A percentile compares a stretch with the other conserved stretches of the same genome.
These are phyloP conservation scores for Protodeltote pygarga DNA, from an alignment of 2,888 invertebrate genomes.

Conservation along the genomic window DNA sequence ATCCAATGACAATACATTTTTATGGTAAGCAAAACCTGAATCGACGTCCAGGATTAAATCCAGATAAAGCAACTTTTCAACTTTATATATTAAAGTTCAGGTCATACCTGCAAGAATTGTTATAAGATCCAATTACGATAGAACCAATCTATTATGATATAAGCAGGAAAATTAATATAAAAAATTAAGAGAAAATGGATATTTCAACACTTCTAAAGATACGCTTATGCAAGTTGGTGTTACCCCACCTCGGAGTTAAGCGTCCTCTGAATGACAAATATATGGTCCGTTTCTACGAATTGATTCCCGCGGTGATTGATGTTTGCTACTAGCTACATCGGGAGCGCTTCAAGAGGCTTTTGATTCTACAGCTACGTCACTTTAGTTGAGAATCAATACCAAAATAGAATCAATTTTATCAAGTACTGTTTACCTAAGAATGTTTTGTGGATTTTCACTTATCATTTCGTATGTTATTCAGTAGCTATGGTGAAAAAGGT, in stretches of 20 bases:
- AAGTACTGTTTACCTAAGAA: not conserved
- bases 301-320: slow-evolving; percentile 57
- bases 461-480: not conserved
- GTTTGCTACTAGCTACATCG: slow-evolving; percentile 43
- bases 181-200: too few relatives aligned
- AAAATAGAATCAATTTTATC: slow-evolving; percentile 22
- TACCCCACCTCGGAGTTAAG: slow-evolving; percentile 17
- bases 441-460: slow-evolving; percentile 9
- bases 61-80: too few relatives aligned
- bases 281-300: slow-evolving; percentile 46
- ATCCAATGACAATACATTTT: too few relatives aligned
- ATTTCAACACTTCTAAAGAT: not conserved
- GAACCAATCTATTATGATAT: too few relatives aligned
- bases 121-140: too few relatives aligned
- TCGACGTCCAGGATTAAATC: too few relatives aligned
- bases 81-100: too few relatives aligned
- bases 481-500: too few relatives aligned
- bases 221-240: slow-evolving; percentile 16
- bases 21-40: too few relatives aligned
- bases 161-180: too few relatives aligned
- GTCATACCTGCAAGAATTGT: too few relatives aligned
- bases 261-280: slow-evolving; percentile 45
- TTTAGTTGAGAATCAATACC: slow-evolving; percentile 30
- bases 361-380: slow-evolving; percentile 33
- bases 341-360: slow-evolving; percentile 22